Base-by-base conservation (phyloP, 2,797 vertebrate species). In the Muscicapa comitata region DNA sequence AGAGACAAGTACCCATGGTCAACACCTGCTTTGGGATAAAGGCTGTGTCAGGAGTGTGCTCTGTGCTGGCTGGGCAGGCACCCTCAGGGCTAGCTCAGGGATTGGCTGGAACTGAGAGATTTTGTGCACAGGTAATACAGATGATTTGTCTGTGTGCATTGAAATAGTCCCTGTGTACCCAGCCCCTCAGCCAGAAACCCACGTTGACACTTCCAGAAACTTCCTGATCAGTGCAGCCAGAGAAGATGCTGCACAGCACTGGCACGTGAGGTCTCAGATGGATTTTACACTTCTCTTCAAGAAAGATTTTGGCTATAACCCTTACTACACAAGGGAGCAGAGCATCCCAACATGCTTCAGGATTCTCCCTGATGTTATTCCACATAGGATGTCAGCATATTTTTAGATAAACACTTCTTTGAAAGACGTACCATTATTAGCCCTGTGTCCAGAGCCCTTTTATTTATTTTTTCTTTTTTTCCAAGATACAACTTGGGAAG, bases 121-220 rank as follows among this genome's bases (percentile, higher is more conserved):
- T 94, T 59, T 71, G 48, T 76, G 54, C 26, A 61, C 40, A 84
- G 45, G 31, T 21, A 71, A 47, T 28, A 70, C 7, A 33, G 16
- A 65, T n/a, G 51, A 68, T 72, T 94, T 77, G 33, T 26, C 42
- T 7, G 3, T 47, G 26, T 45, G 35, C 53, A 63, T 28, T 11
- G 0, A 38, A 77, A 90, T 51, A 51, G n/a, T 10, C 33, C 76
- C 51, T 76, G 51, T 63, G 86, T 15, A 25, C 19, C 4, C 37
- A 50, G 40, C 54, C 63, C 16, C 48, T 78, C 58, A 50, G 23
- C 14, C 89, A 89, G 91, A 97, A 95, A 88, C 17, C 29, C 11
- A 50, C 2, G 62, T 38, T 89, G 72, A 89, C 62, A 37, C 24
- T 55, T 82, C 50, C 73, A 79, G 66, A 14, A 66, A 15, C 75